A percentile compares a stretch with the other conserved stretches of the same genome.
Evolutionary conservation across 2,888 invertebrate genomes (phyloP).

Genomic region (Xestia c-nigrum): DNA sequence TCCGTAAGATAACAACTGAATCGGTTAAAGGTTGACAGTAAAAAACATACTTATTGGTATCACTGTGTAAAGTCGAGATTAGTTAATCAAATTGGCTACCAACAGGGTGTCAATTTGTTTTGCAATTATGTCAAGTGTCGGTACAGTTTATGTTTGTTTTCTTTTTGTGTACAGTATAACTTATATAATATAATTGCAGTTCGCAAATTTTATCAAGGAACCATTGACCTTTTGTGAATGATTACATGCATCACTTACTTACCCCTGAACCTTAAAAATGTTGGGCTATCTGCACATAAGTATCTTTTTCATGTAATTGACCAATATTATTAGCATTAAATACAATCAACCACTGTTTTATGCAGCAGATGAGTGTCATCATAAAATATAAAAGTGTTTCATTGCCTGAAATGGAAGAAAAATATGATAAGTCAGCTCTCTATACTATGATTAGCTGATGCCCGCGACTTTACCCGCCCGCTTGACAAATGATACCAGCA

Average conservation of each 20-base stretch:
- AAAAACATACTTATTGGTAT: not conserved
- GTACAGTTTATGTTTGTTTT: not conserved
- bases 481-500: too few species aligned
- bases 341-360: not conserved
- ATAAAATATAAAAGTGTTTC: not conserved
- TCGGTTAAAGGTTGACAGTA: too few species aligned
- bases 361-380: too few species aligned
- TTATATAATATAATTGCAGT: not conserved
- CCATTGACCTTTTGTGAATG: not conserved
- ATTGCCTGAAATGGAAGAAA: not conserved
- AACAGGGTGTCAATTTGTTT: not conserved
- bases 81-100: not conserved
- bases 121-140: not conserved
- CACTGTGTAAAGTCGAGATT: not conserved
- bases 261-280: slow-evolving; percentile 8
- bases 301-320: not conserved
- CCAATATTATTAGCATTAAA: not conserved
- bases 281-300: slow-evolving; percentile 4
- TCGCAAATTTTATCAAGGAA: not conserved
- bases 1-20: too few species aligned
- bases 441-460: not conserved
- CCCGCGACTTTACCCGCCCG: too few species aligned
- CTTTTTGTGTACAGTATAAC: not conserved
- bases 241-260: not conserved
- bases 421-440: not conserved